Conservation (phyloP, 2,797 vertebrate genomes). For the Myotis planiceps region DNA sequence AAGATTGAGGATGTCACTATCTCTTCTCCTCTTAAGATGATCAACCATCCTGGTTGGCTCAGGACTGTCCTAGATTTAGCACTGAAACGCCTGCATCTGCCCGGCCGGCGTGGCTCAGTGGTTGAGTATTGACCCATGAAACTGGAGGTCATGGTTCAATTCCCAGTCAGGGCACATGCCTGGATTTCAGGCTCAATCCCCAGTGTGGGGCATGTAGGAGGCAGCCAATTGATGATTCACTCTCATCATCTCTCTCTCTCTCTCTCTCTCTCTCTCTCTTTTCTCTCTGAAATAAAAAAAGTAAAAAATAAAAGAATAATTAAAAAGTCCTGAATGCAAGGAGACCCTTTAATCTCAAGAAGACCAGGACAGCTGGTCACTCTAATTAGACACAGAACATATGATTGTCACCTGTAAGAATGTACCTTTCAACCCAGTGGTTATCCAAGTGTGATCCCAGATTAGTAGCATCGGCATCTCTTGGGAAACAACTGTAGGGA, state of each 20-base stretch:
- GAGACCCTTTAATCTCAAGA: not conserved
- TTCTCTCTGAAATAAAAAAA: no score
- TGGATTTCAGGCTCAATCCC: no score
- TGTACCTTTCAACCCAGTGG: not conserved
- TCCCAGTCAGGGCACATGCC: no score
- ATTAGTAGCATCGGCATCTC: not conserved
- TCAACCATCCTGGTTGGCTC: not conserved
- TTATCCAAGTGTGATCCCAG: not conserved
- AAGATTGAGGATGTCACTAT: not conserved
- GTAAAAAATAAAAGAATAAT: no score
- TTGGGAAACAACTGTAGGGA: not conserved
- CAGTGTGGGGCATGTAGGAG: no score
- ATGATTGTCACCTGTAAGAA: not conserved
- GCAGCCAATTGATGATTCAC: no score
- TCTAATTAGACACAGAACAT: not conserved
- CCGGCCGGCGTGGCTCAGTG: rapidly evolving
- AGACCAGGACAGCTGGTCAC: not conserved
- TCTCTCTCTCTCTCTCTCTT: no score
- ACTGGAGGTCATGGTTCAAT: no score
- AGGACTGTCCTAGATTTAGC: not conserved
- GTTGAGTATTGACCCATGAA: no score
- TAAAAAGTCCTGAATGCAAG: not conserved
- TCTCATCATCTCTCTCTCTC: no score
- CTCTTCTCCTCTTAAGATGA: not conserved
- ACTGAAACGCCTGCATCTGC: not conserved